Evolutionary conservation across 2,888 invertebrate species (phyloP).

Genomic region (Boloria euphrosyne): DNA sequence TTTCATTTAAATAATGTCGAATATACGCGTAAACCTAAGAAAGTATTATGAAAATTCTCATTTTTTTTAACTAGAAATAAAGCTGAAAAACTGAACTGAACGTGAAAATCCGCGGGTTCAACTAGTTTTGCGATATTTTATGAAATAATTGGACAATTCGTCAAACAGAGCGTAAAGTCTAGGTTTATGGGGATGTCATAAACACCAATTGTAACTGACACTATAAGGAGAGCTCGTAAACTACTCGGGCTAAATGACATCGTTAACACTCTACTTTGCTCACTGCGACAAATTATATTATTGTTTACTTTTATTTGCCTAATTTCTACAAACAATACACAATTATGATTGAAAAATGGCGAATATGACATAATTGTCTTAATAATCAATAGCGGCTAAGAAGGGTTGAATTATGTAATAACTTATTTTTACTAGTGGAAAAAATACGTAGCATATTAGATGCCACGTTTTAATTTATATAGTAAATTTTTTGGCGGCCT

Average conservation of each 20-base stretch:
- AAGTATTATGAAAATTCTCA: no score
- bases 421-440: no score
- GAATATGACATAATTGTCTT: no score
- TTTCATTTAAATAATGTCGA: no score
- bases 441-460: no score
- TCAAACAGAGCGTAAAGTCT: constrained; percentile 20
- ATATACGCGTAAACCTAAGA: no score
- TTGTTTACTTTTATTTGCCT: background rate
- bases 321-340: background rate
- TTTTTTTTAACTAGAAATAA: background rate
- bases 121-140: constrained; percentile 1
- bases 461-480: no score
- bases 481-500: no score
- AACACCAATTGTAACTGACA: constrained; percentile 45
- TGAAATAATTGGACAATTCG: constrained; percentile 21
- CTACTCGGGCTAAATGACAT: constrained; percentile 25
- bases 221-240: constrained; percentile 43
- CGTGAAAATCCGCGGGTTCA: background rate
- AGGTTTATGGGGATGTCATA: constrained; percentile 40
- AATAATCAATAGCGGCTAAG: no score
- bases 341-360: no score
- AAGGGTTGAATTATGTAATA: no score
- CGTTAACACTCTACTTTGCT: constrained; percentile 34
- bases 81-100: background rate
- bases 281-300: constrained; percentile 13